Conservation (phyloP, 2,113 vertebrate genomes). For the Colistium nudipinnis region DNA sequence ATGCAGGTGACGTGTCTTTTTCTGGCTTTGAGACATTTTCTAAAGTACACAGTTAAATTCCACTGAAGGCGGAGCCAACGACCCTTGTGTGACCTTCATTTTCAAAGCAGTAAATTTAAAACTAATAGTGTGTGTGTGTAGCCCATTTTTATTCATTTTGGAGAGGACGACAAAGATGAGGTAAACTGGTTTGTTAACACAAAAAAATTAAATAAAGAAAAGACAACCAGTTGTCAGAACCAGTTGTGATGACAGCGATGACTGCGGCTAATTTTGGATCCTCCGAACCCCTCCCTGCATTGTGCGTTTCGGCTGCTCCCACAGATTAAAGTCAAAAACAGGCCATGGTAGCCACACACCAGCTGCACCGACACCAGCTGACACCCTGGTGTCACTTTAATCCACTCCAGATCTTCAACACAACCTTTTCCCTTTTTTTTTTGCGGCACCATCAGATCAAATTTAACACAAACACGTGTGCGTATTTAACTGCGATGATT, state of each 20-base stretch:
- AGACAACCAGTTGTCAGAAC: not conserved
- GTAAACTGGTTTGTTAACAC: not conserved
- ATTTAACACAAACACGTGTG: not conserved
- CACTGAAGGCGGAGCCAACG: too few species aligned
- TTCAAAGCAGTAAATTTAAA: too few species aligned
- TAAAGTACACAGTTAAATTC: not conserved
- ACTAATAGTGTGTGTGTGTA: not conserved
- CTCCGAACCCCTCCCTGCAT: not conserved
- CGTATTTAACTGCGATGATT: constrained; percentile 13
- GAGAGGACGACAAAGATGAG: not conserved
- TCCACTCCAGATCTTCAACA: too few species aligned
- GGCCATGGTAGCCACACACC: constrained; percentile 6
- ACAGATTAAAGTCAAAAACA: constrained; percentile 6
- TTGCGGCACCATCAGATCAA: too few species aligned
- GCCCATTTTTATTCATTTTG: not conserved
- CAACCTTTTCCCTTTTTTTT: too few species aligned
- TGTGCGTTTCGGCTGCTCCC: constrained; percentile 13
- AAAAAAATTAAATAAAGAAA: not conserved
- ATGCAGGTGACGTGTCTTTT: too few species aligned
- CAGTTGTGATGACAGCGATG: constrained; percentile 13
- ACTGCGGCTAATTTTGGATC: not conserved
- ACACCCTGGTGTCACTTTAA: not conserved
- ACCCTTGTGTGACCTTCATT: too few species aligned
- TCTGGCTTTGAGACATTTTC: not conserved
- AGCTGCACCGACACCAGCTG: constrained; percentile 15